Evolutionary conservation across 2,797 vertebrate species (phyloP).

Genomic region (Ctenopoma kingsleyae): DNA sequence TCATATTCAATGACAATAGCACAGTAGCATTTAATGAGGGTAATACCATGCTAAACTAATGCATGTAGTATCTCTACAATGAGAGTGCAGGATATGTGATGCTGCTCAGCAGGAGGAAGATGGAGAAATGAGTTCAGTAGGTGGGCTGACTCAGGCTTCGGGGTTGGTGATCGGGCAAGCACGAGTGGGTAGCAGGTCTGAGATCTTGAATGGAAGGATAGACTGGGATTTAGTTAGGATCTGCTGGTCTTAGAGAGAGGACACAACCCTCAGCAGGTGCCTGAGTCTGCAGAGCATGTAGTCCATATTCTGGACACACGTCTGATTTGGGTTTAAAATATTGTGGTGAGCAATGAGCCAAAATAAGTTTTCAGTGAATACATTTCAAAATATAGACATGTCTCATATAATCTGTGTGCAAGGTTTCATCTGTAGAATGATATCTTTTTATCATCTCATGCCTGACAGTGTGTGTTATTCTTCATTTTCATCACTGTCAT

Average conservation of each 20-base stretch:
- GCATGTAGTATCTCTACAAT: slow-evolving; percentile 39
- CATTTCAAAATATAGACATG: slow-evolving; percentile 35
- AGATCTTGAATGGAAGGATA: slow-evolving; percentile 47
- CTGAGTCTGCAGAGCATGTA: slow-evolving; percentile 10
- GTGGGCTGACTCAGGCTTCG: slow-evolving; percentile 60
- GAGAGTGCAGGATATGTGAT: slow-evolving; percentile 40
- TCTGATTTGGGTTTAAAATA: slow-evolving; percentile 35
- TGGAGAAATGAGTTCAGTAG: slow-evolving; percentile 65
- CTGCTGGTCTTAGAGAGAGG: slow-evolving; percentile 36
- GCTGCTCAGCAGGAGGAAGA: slow-evolving; percentile 50
- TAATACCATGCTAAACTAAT: slow-evolving; percentile 34
- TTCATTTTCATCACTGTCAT: slow-evolving; percentile 76
- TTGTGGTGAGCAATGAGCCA: slow-evolving; percentile 31
- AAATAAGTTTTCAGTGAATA: slow-evolving; percentile 38
- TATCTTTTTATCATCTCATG: slow-evolving; percentile 75
- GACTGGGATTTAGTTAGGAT: slow-evolving; percentile 57
- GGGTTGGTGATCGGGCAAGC: slow-evolving; percentile 47
- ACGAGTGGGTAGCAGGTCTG: slow-evolving; percentile 41
- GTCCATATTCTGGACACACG: slow-evolving; percentile 13
- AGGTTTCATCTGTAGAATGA: slow-evolving; percentile 55
- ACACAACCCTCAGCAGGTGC: slow-evolving; percentile 36
- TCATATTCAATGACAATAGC: slow-evolving; percentile 63
- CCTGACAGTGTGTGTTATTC: slow-evolving; percentile 74
- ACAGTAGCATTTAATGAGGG: slow-evolving; percentile 61
- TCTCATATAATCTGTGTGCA: slow-evolving; percentile 36